phyloP scores from a whole-genome alignment of 2,888 invertebrate species.

The Drosophila eohydei region DNA sequence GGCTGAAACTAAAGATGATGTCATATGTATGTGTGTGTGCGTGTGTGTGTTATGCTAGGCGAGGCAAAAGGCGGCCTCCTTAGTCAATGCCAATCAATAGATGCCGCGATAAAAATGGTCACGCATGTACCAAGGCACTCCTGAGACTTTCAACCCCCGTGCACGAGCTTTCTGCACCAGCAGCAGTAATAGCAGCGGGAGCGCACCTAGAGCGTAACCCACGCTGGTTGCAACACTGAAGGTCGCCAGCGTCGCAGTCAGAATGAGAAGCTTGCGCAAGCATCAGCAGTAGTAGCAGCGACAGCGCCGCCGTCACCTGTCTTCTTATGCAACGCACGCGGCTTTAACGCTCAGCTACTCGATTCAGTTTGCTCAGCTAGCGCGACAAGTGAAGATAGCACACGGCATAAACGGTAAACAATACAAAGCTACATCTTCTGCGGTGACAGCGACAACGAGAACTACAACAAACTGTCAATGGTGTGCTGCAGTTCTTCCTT shows the following conservation, averaged over 20 bases:
- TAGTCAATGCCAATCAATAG: constrained; percentile 56
- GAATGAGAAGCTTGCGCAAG: constrained; percentile 67
- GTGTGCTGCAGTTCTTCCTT: constrained; percentile 43
- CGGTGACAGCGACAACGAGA: neutral
- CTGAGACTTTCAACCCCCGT: constrained; percentile 50
- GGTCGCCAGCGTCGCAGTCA: constrained; percentile 55
- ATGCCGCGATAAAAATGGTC: constrained; percentile 66
- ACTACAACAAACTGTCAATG: constrained; percentile 24
- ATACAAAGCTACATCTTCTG: constrained; percentile 19
- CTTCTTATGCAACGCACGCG: constrained; percentile 73
- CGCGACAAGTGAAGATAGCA: constrained; percentile 74
- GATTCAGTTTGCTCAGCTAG: constrained; percentile 65
- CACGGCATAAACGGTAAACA: constrained; percentile 48
- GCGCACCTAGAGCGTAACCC: constrained; percentile 49
- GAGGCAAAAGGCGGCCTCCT: constrained; percentile 69
- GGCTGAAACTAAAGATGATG: constrained; percentile 54
- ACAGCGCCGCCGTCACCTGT: constrained; percentile 42
- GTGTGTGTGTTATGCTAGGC: constrained; percentile 38
- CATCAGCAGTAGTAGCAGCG: constrained; percentile 23
- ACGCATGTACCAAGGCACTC: constrained; percentile 66
- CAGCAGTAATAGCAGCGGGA: constrained; percentile 32
- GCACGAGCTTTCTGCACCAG: constrained; percentile 43
- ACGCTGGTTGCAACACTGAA: constrained; percentile 43
- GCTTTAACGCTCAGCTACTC: constrained; percentile 41
- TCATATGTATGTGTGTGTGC: constrained; percentile 47